A percentile compares a stretch with the other conserved stretches of the same genome.
These are phyloP conservation scores for Rhineura floridana DNA, from an alignment of 2,113 vertebrate species.

Conservation along the genomic window DNA sequence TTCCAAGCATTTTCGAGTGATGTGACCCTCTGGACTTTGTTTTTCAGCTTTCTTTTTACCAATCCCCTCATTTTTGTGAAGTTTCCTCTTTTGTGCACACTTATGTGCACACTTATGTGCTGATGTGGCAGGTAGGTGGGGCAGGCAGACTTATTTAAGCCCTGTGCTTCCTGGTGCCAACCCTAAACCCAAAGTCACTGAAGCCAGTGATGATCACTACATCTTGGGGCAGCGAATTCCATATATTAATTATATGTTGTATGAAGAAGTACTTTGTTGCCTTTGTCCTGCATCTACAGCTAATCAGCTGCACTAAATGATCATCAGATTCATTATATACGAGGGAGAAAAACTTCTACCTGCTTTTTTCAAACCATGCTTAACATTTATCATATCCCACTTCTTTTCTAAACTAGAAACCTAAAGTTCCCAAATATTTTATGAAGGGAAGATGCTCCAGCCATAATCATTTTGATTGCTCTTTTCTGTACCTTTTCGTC, in stretches of 20 bases:
- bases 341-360: not conserved
- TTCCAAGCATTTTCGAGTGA: too few species aligned
- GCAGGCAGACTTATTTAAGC: too few species aligned
- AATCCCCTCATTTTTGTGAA: too few species aligned
- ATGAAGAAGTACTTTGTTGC: not conserved
- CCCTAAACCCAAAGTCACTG: too few species aligned
- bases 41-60: too few species aligned
- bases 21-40: too few species aligned
- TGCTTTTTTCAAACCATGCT: not conserved
- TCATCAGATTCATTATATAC: not conserved
- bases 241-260: not conserved
- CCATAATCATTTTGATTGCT: not conserved
- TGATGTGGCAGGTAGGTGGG: too few species aligned
- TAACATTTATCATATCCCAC: not conserved
- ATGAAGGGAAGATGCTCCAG: not conserved
- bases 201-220: not conserved
- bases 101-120: too few species aligned
- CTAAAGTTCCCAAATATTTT: not conserved
- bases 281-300: not conserved
- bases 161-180: too few species aligned
- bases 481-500: not conserved
- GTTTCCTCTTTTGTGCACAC: too few species aligned
- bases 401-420: not conserved
- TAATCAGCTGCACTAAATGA: not conserved
- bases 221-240: not conserved